Percentiles rank a stretch among this genome's conserved stretches.
Conservation (phyloP, 2,888 invertebrate genomes). For the Synanthedon andrenaeformis region DNA sequence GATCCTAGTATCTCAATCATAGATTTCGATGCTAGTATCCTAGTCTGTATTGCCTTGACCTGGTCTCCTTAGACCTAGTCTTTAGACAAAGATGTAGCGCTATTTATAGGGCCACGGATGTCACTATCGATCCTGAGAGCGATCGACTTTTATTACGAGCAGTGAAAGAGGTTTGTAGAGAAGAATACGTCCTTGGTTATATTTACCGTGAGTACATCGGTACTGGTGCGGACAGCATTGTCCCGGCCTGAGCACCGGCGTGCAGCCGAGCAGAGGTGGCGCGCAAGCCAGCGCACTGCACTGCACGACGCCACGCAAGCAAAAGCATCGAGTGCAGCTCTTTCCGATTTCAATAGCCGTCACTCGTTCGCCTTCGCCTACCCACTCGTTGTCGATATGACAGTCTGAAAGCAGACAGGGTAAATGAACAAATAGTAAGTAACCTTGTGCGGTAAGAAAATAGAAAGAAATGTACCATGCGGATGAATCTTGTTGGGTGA, state of each 20-base stretch:
- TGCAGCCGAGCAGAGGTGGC: constrained; percentile 80
- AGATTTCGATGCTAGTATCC: too few species aligned
- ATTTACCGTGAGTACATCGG: constrained; percentile 65
- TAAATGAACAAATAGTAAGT: background rate
- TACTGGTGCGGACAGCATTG: constrained; percentile 89
- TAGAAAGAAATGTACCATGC: constrained; percentile 20
- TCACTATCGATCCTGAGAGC: too few species aligned
- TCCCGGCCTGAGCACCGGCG: constrained; percentile 78
- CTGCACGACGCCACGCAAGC: constrained; percentile 77
- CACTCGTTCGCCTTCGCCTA: constrained; percentile 81
- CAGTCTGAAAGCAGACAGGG: constrained; percentile 67
- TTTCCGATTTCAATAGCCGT: constrained; percentile 56
- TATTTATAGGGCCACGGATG: too few species aligned
- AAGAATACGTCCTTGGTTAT: background rate
- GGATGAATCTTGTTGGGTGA: constrained; percentile 21
- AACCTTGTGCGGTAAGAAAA: background rate
- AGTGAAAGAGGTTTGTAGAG: too few species aligned
- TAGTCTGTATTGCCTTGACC: too few species aligned
- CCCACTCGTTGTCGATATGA: constrained; percentile 67
- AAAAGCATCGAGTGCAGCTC: constrained; percentile 84
- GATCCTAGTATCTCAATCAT: too few species aligned
- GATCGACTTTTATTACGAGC: too few species aligned
- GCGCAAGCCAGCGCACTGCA: constrained; percentile 84
- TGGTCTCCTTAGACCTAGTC: too few species aligned
- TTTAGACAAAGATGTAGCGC: too few species aligned